Base-by-base conservation (phyloP, 2,888 invertebrate genomes). In the Muschampia plurimacula region DNA sequence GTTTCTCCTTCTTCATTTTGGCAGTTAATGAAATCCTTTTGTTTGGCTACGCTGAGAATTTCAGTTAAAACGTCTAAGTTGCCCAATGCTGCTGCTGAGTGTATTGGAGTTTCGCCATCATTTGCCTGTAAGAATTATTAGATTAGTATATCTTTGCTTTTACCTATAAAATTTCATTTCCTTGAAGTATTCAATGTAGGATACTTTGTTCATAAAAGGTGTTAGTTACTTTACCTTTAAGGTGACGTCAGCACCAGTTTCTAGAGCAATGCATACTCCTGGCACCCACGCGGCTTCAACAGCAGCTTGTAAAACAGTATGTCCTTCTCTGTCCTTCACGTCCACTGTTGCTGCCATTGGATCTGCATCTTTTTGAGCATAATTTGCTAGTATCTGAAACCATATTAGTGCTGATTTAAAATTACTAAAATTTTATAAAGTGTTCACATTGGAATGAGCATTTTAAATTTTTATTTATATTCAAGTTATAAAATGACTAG, bases 301-400 rank as follows among this genome's bases (percentile, higher is more conserved):
- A 2, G 95, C 95, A 1, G 90, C 83, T 77, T 95, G 95, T 5
- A 95, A 83, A 0, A 95, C 93, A n/a, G 95, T 95, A 59, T 93
- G 90, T 0, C 95, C 95, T 10, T 90, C 87, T 65, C 82, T 83
- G 75, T 95, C 94, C 69, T 91, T 91, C 1, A 94, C 90, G 74
- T 95, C 94, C 1, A 95, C 89, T 74, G 89, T 83, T 0, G 91
- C 89, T 32, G 83, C 79, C 39, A 93, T 72, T 0, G 93, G 93
- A 74, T 93, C 89, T 0, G 85, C 84, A 68, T 90, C 85, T 69
- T 85, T 84, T 32, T 87, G 84, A 6, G 87, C 85, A 71, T 89
- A 89, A 76, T 90, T 93, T 4, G 90, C 90, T 77, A 94, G 74
- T 9, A 92, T 79, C 93, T 93, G 77, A 2, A 78, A 77, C 5